phyloP scores from a whole-genome alignment of 2,888 invertebrate genomes.

The Zonitis immaculata region DNA sequence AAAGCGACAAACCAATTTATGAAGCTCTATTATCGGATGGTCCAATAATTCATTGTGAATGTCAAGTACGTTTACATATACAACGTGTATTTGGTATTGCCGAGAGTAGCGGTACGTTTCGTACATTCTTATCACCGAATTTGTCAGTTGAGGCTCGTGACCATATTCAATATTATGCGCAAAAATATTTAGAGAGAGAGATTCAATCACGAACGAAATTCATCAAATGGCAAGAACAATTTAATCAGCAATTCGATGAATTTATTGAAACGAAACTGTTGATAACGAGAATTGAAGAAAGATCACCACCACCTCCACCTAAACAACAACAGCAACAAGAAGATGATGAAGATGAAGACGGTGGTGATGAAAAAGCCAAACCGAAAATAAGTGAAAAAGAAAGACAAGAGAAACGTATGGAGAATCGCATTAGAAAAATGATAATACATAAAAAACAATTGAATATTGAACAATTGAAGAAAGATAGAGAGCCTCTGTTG shows the following conservation, averaged over 20 bases:
- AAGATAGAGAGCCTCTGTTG: constrained; percentile 57
- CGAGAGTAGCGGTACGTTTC: neutral
- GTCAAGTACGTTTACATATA: neutral
- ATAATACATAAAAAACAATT: constrained; percentile 62
- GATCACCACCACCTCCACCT: too few relatives aligned
- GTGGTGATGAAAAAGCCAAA: constrained; percentile 25
- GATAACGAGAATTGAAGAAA: constrained; percentile 33
- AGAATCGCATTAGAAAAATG: constrained; percentile 60
- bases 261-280: constrained; percentile 40
- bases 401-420: constrained; percentile 60
- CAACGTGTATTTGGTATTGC: neutral
- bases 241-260: constrained; percentile 51
- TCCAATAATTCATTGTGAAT: neutral
- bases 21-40: neutral
- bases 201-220: too few relatives aligned
- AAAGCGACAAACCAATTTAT: constrained; percentile 55
- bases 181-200: constrained; percentile 45
- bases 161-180: neutral
- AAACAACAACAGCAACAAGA: too few relatives aligned
- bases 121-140: too few relatives aligned
- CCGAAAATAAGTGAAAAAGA: constrained; percentile 42
- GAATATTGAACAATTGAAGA: constrained; percentile 56
- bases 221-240: constrained; percentile 63
- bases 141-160: neutral
- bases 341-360: constrained; percentile 16